A percentile compares a stretch with the other conserved stretches of the same genome.
phyloP scores from a whole-genome alignment of 1,140 invertebrate species.

The Harpegnathos saltator region DNA sequence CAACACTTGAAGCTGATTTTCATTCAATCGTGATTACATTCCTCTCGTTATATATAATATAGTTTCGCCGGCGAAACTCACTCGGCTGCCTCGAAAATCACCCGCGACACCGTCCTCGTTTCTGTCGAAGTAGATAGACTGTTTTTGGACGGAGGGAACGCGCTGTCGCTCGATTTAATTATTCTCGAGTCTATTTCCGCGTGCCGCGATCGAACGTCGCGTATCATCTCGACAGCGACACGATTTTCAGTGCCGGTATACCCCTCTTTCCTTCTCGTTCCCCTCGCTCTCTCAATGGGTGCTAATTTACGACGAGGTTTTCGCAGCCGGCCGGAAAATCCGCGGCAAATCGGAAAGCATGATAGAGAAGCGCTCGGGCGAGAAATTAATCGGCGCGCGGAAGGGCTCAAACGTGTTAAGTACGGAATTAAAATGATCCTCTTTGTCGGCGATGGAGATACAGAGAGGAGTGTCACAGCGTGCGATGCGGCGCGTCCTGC shows the following conservation, averaged over 20 bases:
- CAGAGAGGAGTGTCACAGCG: no score
- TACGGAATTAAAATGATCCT: conserved; percentile 38
- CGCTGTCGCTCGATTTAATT: neutral
- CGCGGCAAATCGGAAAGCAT: conserved; percentile 60
- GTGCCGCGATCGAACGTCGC: conserved; percentile 18
- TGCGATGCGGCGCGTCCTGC: no score
- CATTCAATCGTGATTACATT: no score
- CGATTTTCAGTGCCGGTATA: neutral
- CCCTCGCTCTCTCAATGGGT: conserved; percentile 16
- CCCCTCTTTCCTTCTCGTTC: neutral
- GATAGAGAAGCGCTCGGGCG: conserved; percentile 43
- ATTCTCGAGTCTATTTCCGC: conserved; percentile 8
- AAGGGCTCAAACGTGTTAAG: conserved; percentile 45
- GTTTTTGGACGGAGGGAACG: neutral
- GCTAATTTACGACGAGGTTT: conserved; percentile 36
- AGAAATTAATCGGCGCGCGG: conserved; percentile 73
- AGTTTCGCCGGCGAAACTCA: neutral
- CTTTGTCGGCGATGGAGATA: conserved; percentile 15
- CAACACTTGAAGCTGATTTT: no score
- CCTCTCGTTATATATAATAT: no score
- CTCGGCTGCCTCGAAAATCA: conserved; percentile 1
- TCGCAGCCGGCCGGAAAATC: conserved; percentile 32
- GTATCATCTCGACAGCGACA: neutral
- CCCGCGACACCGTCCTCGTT: no score
- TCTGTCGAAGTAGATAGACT: neutral